Evolutionary conservation across 1,140 invertebrate genomes (phyloP), one percentile per base, ranked within the genome.

Genomic region (Heliconius nattereri): DNA sequence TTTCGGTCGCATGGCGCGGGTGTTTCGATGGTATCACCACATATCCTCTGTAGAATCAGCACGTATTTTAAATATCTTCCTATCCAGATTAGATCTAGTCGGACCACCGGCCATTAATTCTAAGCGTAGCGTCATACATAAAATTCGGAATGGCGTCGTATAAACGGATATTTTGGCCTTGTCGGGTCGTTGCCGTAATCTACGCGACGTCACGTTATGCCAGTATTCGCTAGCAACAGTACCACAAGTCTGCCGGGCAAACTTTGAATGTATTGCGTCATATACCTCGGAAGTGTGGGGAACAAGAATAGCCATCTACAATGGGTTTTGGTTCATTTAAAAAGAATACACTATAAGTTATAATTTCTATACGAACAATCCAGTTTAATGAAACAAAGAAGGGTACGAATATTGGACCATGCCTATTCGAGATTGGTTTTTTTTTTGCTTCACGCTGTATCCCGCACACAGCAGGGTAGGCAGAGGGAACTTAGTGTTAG

Each of bases 171-270:
- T 85, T 86, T 86, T 89, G 86, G 87, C 89, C 88, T 91, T 87
- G 89, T 40, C 83, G 84, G 89, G 89, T 91, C 88, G 83, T 88
- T 91, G 86, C 75, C 89, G 82, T 88, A 86, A 83, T 83, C 85
- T 86, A 87, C 76, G 82, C 81, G 72, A 82, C 78, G 74, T 80
- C 78, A 80, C 78, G 70, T 32, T 37, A 76, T 29, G 60, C 60
- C 23, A 66, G 60, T 72, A 45, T 19, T 71, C n/a, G 75, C 35
- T 76, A 54, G 78, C 35, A 74, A 74, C 72, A 66, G n/a, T 78
- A 54, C 45, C 78, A 73, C 76, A 66, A 66, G 76, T 78, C 73
- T 71, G 23, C 60, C 13, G 60, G 66, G 66, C 70, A 32, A 76
- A 72, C 37, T 79, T 79, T 40, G 60, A 73, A 40, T 52, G 23